Percentiles rank a stretch among this genome's conserved stretches.
These are phyloP conservation scores for Hirtodrosophila trivittata DNA, from an alignment of 2,888 invertebrate genomes.

Conservation along the genomic window DNA sequence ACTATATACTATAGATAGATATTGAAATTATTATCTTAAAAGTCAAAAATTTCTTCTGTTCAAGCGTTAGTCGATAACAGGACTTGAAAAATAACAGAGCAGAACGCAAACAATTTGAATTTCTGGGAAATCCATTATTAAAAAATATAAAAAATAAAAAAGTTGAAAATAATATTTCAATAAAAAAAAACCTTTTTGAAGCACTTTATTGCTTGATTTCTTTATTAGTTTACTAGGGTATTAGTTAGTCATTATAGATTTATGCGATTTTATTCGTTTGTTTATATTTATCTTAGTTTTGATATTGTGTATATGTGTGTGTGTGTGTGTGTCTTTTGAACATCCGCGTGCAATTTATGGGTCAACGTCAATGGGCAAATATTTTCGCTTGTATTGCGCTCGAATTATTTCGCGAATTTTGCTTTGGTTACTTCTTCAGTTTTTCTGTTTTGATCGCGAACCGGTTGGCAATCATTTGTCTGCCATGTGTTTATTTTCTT, in stretches of 20 bases:
- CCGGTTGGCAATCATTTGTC: slow-evolving; percentile 57
- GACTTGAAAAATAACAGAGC: too few species aligned
- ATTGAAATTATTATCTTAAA: too few species aligned
- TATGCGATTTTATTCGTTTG: slow-evolving; percentile 31
- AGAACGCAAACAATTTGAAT: too few species aligned
- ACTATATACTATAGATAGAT: too few species aligned
- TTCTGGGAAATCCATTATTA: too few species aligned
- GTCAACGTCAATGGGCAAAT: slow-evolving; percentile 58
- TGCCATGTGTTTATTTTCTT: slow-evolving; percentile 22
- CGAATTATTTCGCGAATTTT: slow-evolving; percentile 63
- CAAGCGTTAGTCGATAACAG: too few species aligned
- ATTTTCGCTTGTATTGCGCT: slow-evolving; percentile 58
- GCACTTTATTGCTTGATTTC: background rate
- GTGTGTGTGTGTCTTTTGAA: slow-evolving; percentile 22
- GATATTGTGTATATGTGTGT: slow-evolving; percentile 20
- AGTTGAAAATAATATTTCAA: background rate
- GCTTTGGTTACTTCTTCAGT: slow-evolving; percentile 60
- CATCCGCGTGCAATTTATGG: slow-evolving; percentile 70
- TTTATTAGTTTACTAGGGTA: slow-evolving; percentile 10
- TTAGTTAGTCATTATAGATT: slow-evolving; percentile 2
- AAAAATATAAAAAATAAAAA: background rate
- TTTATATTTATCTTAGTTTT: slow-evolving; percentile 27
- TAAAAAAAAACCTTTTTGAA: too few species aligned
- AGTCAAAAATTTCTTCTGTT: too few species aligned
- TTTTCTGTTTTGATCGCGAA: slow-evolving; percentile 73